Percentiles rank a stretch among this genome's conserved stretches.
Conservation (phyloP, 2,113 vertebrate genomes). For the Beaufortia kweichowensis region DNA sequence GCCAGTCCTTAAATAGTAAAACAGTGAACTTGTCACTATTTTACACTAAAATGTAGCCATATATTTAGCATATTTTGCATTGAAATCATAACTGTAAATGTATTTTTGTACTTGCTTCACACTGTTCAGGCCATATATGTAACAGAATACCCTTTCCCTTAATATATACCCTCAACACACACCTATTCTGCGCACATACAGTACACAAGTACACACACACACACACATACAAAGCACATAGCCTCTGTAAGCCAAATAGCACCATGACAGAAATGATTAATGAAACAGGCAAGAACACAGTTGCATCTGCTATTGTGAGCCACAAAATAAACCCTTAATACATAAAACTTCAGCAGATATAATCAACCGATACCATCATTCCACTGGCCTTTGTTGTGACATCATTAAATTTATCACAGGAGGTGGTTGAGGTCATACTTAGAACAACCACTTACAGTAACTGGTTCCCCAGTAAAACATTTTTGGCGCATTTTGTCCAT, state of each 20-base stretch:
- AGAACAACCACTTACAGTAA: background rate
- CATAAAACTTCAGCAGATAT: constrained; percentile 3
- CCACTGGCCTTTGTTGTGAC: constrained; percentile 14
- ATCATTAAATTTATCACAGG: background rate
- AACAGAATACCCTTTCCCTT: background rate
- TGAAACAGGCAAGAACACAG: constrained; percentile 35
- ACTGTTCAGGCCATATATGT: constrained; percentile 4
- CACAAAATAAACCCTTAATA: constrained; percentile 1
- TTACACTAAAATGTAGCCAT: constrained; percentile 4
- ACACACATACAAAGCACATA: background rate
- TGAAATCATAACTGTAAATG: background rate
- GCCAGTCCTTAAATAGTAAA: background rate
- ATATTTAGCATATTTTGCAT: background rate
- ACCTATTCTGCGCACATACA: background rate
- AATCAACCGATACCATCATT: constrained; percentile 6
- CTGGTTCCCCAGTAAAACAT: background rate
- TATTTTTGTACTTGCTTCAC: background rate
- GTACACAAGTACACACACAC: background rate
- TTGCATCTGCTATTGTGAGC: constrained; percentile 38
- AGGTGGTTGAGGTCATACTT: background rate
- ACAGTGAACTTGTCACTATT: background rate
- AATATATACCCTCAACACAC: background rate
- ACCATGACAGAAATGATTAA: constrained; percentile 45
- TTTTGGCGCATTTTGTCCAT: background rate
- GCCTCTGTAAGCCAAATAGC: constrained; percentile 26